Evolutionary conservation across 2,797 vertebrate genomes (phyloP).

Genomic region (Sebastes diploproa): DNA sequence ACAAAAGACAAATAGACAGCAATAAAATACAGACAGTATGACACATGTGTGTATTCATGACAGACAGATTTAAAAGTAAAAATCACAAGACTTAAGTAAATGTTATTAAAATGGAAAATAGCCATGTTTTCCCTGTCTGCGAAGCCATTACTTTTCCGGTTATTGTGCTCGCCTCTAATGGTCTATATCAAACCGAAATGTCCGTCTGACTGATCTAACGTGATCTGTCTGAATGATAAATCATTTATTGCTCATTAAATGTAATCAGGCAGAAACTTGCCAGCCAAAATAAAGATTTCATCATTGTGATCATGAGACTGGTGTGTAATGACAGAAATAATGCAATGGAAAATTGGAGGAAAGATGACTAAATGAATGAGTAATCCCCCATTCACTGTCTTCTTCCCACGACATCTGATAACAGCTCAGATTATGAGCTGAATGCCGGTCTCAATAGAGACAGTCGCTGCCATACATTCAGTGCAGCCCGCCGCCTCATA

Average conservation of each 20-base stretch:
- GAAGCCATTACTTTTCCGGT: conserved; percentile 57
- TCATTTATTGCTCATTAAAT: conserved; percentile 77
- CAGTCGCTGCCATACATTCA: conserved; percentile 60
- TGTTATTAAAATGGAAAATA: conserved; percentile 64
- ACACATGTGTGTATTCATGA: conserved; percentile 10
- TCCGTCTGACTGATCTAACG: conserved; percentile 69
- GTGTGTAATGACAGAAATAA: conserved; percentile 74
- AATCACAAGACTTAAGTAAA: conserved; percentile 50
- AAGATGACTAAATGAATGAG: conserved; percentile 77
- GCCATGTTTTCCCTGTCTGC: conserved; percentile 44
- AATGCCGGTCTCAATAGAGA: conserved; percentile 61
- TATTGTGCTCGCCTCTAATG: conserved; percentile 67
- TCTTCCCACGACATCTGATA: conserved; percentile 71
- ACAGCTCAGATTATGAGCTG: conserved; percentile 63
- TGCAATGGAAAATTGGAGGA: conserved; percentile 73
- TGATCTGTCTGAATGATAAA: conserved; percentile 69
- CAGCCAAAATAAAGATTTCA: conserved; percentile 80
- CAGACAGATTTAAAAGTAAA: conserved; percentile 19
- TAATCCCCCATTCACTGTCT: conserved; percentile 71
- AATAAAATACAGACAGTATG: not conserved
- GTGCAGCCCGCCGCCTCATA: conserved; percentile 51
- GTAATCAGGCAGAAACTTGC: conserved; percentile 75
- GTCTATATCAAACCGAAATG: conserved; percentile 62
- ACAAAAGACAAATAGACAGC: conserved; percentile 70
- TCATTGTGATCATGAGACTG: conserved; percentile 74